Evolutionary conservation across 2,888 invertebrate species (phyloP).

Genomic region (Shargacucullia verbasci): DNA sequence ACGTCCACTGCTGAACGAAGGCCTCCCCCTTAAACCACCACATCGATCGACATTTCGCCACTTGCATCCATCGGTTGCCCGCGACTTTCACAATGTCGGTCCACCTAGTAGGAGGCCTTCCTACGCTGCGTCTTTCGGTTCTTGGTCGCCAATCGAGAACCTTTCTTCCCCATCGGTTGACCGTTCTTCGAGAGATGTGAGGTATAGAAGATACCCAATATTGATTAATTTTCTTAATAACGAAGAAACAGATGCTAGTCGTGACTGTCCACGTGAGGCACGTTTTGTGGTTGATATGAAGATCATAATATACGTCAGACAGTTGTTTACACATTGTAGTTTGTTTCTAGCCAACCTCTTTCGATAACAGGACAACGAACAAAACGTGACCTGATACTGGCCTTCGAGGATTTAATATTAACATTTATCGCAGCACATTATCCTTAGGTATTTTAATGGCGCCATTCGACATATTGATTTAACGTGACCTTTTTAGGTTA

Average conservation of each 20-base stretch:
- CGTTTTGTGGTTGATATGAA: constrained; percentile 29
- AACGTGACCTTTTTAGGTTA: constrained; percentile 34
- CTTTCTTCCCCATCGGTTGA: no score
- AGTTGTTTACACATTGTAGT: constrained; percentile 2
- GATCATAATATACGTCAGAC: constrained; percentile 3
- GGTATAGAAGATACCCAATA: no score
- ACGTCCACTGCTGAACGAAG: no score
- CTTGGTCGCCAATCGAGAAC: no score
- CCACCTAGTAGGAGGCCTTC: no score
- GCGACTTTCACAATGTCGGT: no score
- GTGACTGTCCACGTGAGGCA: constrained; percentile 32
- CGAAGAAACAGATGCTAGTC: constrained; percentile 2
- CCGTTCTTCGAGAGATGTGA: no score
- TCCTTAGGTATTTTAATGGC: constrained; percentile 49
- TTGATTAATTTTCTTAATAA: neutral
- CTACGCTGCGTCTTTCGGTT: no score
- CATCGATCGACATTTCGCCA: no score
- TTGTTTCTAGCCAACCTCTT: constrained; percentile 14
- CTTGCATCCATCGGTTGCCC: no score
- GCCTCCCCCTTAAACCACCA: no score
- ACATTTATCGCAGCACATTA: constrained; percentile 34
- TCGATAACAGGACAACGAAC: constrained; percentile 43
- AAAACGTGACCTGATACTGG: constrained; percentile 46
- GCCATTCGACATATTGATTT: constrained; percentile 33
- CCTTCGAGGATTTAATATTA: constrained; percentile 46